These are phyloP conservation scores for Phocoena sinus DNA, from an alignment of 2,113 vertebrate genomes.

Conservation along the genomic window DNA sequence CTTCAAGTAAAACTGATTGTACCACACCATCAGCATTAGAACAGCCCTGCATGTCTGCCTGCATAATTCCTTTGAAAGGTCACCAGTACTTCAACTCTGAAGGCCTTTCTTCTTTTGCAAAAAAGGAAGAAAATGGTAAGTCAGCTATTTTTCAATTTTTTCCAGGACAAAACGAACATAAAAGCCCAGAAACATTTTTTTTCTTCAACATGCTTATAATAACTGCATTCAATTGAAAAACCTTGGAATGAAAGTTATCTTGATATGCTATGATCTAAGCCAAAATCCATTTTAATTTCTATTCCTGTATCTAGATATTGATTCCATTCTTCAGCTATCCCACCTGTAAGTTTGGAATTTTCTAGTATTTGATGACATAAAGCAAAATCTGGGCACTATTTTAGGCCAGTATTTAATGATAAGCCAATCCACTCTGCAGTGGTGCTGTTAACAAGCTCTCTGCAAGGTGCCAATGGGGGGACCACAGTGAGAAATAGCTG, in stretches of 20 bases:
- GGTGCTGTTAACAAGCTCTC: slow-evolving; percentile 72
- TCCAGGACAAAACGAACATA: slow-evolving; percentile 19
- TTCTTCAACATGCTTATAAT: slow-evolving; percentile 21
- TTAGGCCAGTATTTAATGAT: slow-evolving; percentile 32
- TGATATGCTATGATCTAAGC: background rate
- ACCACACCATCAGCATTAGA: slow-evolving; percentile 5
- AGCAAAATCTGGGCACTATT: slow-evolving; percentile 50
- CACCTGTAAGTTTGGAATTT: slow-evolving; percentile 64
- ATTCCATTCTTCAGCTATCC: slow-evolving; percentile 30
- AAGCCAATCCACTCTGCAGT: slow-evolving; percentile 45
- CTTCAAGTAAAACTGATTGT: slow-evolving; percentile 39
- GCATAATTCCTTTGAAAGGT: slow-evolving; percentile 65
- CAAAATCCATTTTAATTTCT: slow-evolving; percentile 64
- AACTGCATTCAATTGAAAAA: slow-evolving; percentile 26
- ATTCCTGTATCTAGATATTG: slow-evolving; percentile 23
- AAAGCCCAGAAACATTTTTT: background rate
- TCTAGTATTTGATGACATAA: slow-evolving; percentile 61
- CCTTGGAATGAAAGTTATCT: background rate
- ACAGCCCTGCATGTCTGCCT: background rate
- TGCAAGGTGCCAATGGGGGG: slow-evolving; percentile 59
- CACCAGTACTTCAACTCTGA: slow-evolving; percentile 60
- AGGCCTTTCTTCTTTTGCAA: slow-evolving; percentile 32
- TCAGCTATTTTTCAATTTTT: slow-evolving; percentile 51
- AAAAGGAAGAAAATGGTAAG: slow-evolving; percentile 7
- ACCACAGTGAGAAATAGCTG: slow-evolving; percentile 73